Conservation (phyloP, 35 echinoderm and acorn worm genomes). For the Heliocidaris tuberculata region DNA sequence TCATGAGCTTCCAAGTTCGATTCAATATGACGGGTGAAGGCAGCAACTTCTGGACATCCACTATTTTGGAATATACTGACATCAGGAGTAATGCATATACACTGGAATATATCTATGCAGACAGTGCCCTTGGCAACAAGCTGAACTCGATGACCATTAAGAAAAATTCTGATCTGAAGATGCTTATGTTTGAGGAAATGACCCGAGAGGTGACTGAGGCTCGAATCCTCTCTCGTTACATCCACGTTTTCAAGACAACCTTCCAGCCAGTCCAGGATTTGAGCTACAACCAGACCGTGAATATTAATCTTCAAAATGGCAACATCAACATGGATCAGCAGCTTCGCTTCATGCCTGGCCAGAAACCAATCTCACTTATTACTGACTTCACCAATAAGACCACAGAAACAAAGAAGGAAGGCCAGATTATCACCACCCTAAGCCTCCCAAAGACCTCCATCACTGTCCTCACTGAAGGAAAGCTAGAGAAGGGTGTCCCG, state of each 20-base stretch:
- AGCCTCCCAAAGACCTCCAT: background rate
- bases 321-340: background rate
- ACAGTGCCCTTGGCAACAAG: background rate
- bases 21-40: slow-evolving; percentile 7
- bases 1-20: background rate
- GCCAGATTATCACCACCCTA: background rate
- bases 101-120: background rate
- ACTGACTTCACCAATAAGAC: background rate
- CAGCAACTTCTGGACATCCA: background rate
- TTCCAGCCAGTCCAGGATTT: background rate
- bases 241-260: background rate
- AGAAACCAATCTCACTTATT: background rate
- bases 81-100: background rate
- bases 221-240: background rate
- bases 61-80: slow-evolving; percentile 5
- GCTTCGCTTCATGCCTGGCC: slow-evolving; percentile 16
- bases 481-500: slow-evolving; percentile 25
- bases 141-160: background rate
- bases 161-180: slow-evolving; percentile 5
- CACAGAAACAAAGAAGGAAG: background rate
- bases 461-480: background rate
- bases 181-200: background rate
- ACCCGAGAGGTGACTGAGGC: background rate
- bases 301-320: background rate
- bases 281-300: background rate